Evolutionary conservation across 2,113 vertebrate genomes (phyloP).

Genomic region (Baryphthengus martii): DNA sequence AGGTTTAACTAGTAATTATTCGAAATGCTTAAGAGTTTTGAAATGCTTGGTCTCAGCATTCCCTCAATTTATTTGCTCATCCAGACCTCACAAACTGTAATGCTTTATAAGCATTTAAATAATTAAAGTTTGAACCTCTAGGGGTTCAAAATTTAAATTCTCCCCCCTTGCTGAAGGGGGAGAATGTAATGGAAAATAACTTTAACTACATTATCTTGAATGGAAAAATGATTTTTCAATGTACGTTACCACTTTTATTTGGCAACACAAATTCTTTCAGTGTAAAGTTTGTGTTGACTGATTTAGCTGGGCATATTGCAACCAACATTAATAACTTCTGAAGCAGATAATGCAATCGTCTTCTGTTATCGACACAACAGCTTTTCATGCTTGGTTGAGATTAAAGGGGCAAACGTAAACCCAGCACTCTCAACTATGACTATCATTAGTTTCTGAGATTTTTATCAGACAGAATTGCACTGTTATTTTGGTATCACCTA

Average conservation of each 20-base stretch:
- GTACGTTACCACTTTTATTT: background rate
- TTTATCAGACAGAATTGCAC: background rate
- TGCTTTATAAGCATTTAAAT: slow-evolving; percentile 38
- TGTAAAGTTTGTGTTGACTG: slow-evolving; percentile 1
- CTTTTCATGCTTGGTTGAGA: background rate
- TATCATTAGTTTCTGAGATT: background rate
- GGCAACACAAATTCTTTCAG: background rate
- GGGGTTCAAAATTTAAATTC: too few species aligned
- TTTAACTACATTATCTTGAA: slow-evolving; percentile 29
- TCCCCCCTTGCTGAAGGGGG: background rate
- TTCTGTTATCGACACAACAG: background rate
- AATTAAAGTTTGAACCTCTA: slow-evolving; percentile 37
- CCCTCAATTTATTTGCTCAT: slow-evolving; percentile 15
- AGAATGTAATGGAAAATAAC: slow-evolving; percentile 15
- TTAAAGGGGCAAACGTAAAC: background rate
- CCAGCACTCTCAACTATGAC: background rate
- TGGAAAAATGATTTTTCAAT: slow-evolving; percentile 30
- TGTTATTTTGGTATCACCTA: background rate
- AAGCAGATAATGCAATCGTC: background rate
- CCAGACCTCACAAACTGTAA: slow-evolving; percentile 28
- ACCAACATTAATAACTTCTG: slow-evolving; percentile 14
- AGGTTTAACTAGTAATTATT: slow-evolving; percentile 2
- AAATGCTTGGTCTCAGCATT: slow-evolving; percentile 31
- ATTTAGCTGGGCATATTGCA: slow-evolving; percentile 11
- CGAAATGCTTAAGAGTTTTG: slow-evolving; percentile 20